Percentiles rank a stretch among this genome's conserved stretches.
Conservation (phyloP, 37 sponge, comb jelly and placozoan genomes). For the Aphrocallistes beatrix region DNA sequence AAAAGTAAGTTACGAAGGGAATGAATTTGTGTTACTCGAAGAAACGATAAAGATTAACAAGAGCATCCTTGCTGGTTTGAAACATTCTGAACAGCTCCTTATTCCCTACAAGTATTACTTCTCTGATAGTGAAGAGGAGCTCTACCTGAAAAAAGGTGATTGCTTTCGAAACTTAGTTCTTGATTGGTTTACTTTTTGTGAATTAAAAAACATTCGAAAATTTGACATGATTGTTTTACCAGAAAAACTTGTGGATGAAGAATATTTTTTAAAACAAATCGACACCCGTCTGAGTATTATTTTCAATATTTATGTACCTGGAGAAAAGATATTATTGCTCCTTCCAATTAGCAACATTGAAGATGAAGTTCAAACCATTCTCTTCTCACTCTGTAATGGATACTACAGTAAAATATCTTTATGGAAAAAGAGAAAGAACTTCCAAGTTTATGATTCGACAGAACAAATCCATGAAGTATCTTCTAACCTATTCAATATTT, state of each 20-base stretch:
- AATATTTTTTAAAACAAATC: neutral
- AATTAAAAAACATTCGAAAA: neutral
- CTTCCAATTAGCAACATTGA: neutral
- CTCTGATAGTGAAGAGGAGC: neutral
- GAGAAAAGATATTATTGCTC: neutral
- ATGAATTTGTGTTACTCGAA: neutral
- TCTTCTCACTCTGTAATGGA: neutral
- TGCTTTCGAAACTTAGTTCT: neutral
- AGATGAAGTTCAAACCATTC: neutral
- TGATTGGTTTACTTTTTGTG: neutral
- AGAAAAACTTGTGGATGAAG: neutral
- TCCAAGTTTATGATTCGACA: no score
- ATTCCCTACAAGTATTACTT: neutral
- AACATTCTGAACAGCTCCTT: neutral
- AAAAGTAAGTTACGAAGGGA: neutral
- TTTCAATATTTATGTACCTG: neutral
- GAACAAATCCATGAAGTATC: no score
- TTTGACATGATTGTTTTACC: neutral
- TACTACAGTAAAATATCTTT: no score
- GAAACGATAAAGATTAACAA: neutral
- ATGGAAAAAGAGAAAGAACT: no score
- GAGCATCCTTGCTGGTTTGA: neutral
- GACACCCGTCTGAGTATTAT: neutral
- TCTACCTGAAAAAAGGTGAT: neutral
- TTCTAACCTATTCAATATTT: no score